Conservation (phyloP, 2,888 invertebrate genomes). For the Prosopocoilus inquinatus region DNA sequence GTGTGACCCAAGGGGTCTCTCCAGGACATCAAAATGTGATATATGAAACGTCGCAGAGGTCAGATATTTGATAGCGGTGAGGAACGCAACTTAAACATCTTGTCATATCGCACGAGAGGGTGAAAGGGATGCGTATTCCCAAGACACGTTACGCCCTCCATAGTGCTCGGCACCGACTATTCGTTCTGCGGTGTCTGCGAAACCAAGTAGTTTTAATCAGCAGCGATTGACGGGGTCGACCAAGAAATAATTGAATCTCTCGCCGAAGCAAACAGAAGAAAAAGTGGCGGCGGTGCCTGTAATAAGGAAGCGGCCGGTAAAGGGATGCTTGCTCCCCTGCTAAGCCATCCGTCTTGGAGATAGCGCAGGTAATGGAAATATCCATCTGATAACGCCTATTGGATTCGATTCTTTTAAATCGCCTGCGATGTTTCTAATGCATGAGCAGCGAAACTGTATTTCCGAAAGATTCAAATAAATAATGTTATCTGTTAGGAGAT, state of each 20-base stretch:
- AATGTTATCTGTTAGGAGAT: no score
- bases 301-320: no score
- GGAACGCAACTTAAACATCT: not conserved
- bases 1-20: no score
- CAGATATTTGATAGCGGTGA: not conserved
- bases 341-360: constrained; percentile 22
- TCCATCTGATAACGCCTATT: constrained; percentile 21
- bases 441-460: no score
- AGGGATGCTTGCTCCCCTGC: not conserved
- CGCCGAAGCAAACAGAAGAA: no score
- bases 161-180: not conserved
- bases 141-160: not conserved
- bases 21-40: no score
- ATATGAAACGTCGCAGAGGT: not conserved
- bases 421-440: not conserved
- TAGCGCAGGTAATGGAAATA: constrained; percentile 26
- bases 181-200: no score
- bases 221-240: no score
- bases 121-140: not conserved
- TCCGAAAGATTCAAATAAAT: no score
- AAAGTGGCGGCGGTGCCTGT: no score
- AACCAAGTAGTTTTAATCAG: no score
- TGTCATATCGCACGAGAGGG: not conserved
- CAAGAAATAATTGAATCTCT: no score
- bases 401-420: constrained; percentile 20